These are phyloP conservation scores for Sesia bembeciformis DNA, from an alignment of 2,888 invertebrate species.

Conservation along the genomic window DNA sequence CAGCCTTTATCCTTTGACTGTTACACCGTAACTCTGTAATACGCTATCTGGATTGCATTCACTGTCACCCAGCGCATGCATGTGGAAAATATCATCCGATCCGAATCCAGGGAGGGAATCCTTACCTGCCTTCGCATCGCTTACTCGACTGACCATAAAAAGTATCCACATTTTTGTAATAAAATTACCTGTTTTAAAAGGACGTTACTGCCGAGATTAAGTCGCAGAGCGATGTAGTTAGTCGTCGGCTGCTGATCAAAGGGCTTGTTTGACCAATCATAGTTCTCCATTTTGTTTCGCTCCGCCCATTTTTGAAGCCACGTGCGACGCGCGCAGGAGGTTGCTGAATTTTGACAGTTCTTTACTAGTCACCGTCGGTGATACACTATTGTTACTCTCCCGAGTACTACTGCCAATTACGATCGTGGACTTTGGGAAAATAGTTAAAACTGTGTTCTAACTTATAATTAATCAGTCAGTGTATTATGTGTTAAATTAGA, in stretches of 20 bases:
- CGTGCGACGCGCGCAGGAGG: slow-evolving; percentile 68
- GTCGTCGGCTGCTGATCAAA: slow-evolving; percentile 70
- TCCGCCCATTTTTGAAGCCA: slow-evolving; percentile 52
- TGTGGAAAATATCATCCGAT: slow-evolving; percentile 36
- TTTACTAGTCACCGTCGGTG: slow-evolving; percentile 22
- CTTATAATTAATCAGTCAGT: background rate
- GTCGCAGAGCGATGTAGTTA: slow-evolving; percentile 69
- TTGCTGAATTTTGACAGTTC: slow-evolving; percentile 45
- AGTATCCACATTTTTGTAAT: slow-evolving; percentile 66
- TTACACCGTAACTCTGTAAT: slow-evolving; percentile 26
- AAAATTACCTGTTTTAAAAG: slow-evolving; percentile 74
- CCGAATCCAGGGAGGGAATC: slow-evolving; percentile 18
- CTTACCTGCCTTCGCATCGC: slow-evolving; percentile 31
- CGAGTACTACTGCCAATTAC: slow-evolving; percentile 8
- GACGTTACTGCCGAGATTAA: slow-evolving; percentile 73
- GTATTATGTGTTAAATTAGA: background rate
- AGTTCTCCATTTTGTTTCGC: slow-evolving; percentile 22
- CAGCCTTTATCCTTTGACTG: slow-evolving; percentile 49
- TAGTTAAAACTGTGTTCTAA: background rate
- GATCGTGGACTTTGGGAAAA: slow-evolving; percentile 2
- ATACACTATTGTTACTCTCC: slow-evolving; percentile 6
- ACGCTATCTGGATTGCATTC: slow-evolving; percentile 52
- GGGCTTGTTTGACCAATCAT: slow-evolving; percentile 46
- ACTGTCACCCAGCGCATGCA: slow-evolving; percentile 25
- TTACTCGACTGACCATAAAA: slow-evolving; percentile 61